Conservation (phyloP, 2,113 vertebrate species). For the Alosa alosa region DNA sequence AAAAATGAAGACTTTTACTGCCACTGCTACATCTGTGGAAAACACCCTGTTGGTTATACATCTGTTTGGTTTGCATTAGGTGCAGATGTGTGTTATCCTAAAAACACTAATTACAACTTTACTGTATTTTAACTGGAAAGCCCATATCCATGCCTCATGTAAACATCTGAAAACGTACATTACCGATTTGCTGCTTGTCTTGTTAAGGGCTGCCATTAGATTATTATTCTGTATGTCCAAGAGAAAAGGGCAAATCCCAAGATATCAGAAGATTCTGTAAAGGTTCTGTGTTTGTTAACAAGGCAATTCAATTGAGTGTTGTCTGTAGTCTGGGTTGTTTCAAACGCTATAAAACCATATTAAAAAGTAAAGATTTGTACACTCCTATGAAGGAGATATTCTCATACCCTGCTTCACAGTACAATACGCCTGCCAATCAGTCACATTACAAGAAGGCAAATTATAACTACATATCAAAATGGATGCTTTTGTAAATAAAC, state of each 20-base stretch:
- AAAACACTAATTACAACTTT: not conserved
- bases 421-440: not conserved
- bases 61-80: not conserved
- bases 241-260: not conserved
- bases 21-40: not conserved
- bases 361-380: not conserved
- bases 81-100: not conserved
- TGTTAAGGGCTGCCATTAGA: no score
- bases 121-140: no score
- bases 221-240: no score
- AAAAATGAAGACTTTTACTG: not conserved
- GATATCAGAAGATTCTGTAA: not conserved
- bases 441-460: not conserved
- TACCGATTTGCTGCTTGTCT: no score
- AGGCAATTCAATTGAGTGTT: not conserved
- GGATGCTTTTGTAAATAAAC: not conserved
- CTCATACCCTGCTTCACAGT: not conserved
- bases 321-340: not conserved
- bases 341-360: not conserved
- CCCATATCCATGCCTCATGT: no score
- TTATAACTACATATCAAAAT: not conserved
- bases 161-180: no score
- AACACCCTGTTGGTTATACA: not conserved
- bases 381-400: not conserved
- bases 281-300: not conserved